Base-by-base conservation (phyloP, 2,888 invertebrate species). In the Entomobrya proxima region DNA sequence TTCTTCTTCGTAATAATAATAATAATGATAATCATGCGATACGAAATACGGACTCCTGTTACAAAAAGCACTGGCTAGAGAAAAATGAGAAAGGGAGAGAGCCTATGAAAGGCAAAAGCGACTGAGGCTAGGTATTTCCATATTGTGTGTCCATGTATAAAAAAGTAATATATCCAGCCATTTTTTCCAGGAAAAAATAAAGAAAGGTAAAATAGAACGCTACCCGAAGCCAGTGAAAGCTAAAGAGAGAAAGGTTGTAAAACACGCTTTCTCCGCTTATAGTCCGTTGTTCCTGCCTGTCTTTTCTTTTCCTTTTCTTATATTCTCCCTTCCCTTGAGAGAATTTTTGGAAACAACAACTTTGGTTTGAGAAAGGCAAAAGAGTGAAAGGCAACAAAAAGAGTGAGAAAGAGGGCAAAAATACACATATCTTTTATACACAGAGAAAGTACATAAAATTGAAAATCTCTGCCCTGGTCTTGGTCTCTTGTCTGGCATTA, bases 381-480 rank as follows among this genome's bases (percentile, higher is more conserved):
- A 64, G 21, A 64, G 35, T 35, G 64, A 64, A 64, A 64, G 35
- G 32, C 64, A n/a, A n/a, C n/a, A 64, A 64, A 32, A 35, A 32
- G 58, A 58, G 21, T 32, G 58, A 64, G 11, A n/a, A 21, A 37
- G 9, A 37, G 35, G 9, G 35, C 2, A 64, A 35, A 27, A 24
- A 21, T 27, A 24, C 3, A 21, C 21, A 64, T 64, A 18, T 61
- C n/a, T n/a, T n/a, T 21, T 11, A 21, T 52, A 52, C 4, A 52
- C n/a, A n/a, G n/a, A 24, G 24, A 6, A 55, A 24, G 55, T 24
- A 55, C 55, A 55, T 55, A 74, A 74, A 74, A 52, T 69, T 69
- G 69, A 44, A 69, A 69, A 69, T 69, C 69, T 69, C 44, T 69
- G 69, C 69, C 44, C 5, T 13, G 11, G 47, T 47, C 15, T n/a